Evolutionary conservation across 2,797 vertebrate genomes (phyloP).

Genomic region (Luscinia megarhynchos): DNA sequence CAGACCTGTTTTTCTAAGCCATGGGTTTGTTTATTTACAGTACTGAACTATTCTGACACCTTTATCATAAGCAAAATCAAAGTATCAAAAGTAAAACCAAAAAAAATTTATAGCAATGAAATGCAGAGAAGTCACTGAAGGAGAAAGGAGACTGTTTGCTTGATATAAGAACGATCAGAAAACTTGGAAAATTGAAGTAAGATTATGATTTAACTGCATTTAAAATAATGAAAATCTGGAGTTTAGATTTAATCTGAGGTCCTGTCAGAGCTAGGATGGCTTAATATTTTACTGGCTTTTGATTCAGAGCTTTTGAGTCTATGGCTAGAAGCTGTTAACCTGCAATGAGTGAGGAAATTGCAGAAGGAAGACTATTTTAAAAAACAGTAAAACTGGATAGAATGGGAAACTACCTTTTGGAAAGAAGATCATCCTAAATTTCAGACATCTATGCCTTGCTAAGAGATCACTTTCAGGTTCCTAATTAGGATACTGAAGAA

Average conservation of each 20-base stretch:
- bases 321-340: not conserved
- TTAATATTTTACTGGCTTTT: not conserved
- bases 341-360: accelerated
- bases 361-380: not conserved
- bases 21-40: not conserved
- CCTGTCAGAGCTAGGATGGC: not conserved
- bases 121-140: not conserved
- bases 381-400: not conserved
- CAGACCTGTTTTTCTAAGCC: not conserved
- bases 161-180: not conserved
- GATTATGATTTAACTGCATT: not conserved
- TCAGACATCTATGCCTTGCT: not conserved
- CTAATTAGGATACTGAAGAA: not conserved
- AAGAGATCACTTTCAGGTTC: not conserved
- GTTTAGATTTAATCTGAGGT: not conserved
- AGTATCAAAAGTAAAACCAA: not conserved
- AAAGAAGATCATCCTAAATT: not conserved
- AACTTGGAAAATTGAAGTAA: not conserved
- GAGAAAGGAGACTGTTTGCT: not conserved
- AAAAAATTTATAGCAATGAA: not conserved
- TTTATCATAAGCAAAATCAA: not conserved
- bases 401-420: not conserved
- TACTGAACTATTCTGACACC: not conserved
- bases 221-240: not conserved
- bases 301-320: not conserved